Conservation (phyloP, 2,113 vertebrate genomes). For the Rhinichthys klamathensis region DNA sequence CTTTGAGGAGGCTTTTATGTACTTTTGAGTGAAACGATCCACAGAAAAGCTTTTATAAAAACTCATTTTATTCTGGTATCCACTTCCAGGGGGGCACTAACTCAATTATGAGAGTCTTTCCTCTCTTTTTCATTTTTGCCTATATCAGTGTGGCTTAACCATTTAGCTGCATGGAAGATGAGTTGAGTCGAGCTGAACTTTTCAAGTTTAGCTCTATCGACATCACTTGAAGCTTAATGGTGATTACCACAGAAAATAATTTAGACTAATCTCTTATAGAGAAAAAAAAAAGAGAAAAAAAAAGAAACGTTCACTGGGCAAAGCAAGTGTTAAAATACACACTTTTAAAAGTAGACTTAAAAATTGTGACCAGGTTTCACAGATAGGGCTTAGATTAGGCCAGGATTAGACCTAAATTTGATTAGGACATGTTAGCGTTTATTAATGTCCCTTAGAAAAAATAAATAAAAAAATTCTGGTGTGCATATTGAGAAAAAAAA, state of each 20-base stretch:
- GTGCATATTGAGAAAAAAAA: too few relatives aligned
- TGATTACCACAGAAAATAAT: not conserved
- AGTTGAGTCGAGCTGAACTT: constrained; percentile 54
- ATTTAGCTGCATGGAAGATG: constrained; percentile 56
- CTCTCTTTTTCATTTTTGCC: constrained; percentile 62
- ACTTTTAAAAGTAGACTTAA: too few relatives aligned
- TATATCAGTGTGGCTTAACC: constrained; percentile 56
- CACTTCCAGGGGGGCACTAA: constrained; percentile 73
- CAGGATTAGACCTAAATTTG: too few relatives aligned
- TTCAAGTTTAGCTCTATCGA: not conserved
- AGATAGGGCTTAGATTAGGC: too few relatives aligned
- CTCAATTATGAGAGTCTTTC: constrained; percentile 70
- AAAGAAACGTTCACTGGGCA: too few relatives aligned
- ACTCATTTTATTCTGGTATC: constrained; percentile 65
- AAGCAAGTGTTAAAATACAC: not conserved
- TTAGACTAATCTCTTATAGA: not conserved
- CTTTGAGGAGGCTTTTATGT: constrained; percentile 79
- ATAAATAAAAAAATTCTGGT: too few relatives aligned
- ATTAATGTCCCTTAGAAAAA: too few relatives aligned
- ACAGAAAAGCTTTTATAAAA: constrained; percentile 69
- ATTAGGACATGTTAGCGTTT: too few relatives aligned
- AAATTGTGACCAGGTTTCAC: too few relatives aligned
- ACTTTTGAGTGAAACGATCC: constrained; percentile 77
- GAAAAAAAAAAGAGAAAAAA: not conserved
- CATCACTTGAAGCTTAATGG: not conserved